Evolutionary conservation across 2,113 vertebrate genomes (phyloP).

Genomic region (Prionailurus viverrinus): DNA sequence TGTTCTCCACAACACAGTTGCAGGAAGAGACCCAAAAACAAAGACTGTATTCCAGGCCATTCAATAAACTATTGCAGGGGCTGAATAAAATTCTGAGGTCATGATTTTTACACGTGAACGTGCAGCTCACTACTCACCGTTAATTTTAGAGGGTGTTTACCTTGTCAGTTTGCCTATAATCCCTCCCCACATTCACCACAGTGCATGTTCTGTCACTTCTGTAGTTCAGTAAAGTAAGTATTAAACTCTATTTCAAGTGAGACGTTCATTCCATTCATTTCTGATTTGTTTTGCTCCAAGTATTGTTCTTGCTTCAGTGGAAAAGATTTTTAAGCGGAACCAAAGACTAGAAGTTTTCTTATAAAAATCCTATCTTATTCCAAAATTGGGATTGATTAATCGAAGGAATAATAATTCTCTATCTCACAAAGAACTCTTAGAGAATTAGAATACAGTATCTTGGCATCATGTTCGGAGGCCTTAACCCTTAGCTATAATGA

Average conservation of each 20-base stretch:
- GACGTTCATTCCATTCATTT: background rate
- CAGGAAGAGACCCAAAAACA: background rate
- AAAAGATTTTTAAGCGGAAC: background rate
- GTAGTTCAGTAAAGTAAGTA: background rate
- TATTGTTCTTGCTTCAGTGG: background rate
- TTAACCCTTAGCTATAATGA: background rate
- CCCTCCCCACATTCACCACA: background rate
- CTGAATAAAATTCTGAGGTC: background rate
- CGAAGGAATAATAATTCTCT: background rate
- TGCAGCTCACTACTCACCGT: background rate
- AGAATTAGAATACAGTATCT: background rate
- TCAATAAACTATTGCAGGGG: no score
- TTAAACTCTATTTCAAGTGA: background rate
- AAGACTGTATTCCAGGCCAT: background rate
- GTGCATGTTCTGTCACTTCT: no score
- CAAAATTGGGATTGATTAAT: conserved; percentile 34
- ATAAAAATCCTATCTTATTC: background rate
- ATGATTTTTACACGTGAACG: background rate
- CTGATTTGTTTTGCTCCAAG: conserved; percentile 42
- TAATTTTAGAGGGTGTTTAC: background rate
- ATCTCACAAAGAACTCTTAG: conserved; percentile 3
- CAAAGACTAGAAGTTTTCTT: background rate
- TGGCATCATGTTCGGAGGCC: background rate
- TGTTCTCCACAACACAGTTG: background rate
- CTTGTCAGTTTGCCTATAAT: background rate